Evolutionary conservation across 1,140 invertebrate species (phyloP).

Genomic region (Drosophila saltans): DNA sequence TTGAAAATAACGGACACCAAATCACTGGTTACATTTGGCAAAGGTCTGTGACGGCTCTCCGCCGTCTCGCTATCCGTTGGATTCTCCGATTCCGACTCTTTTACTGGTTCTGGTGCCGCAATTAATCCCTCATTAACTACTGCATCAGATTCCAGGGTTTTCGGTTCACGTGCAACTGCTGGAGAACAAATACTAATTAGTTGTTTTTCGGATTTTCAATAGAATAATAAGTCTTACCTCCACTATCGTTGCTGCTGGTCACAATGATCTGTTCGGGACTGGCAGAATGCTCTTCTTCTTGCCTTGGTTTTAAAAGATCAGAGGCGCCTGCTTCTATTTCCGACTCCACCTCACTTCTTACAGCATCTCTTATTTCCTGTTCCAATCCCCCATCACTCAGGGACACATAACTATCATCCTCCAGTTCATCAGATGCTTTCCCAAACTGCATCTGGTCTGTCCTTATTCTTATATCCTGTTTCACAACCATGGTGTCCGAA

Average conservation of each 20-base stretch:
- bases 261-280: not conserved
- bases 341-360: slow-evolving; percentile 66
- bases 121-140: not conserved
- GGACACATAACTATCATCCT: slow-evolving; percentile 43
- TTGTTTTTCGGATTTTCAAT: not conserved
- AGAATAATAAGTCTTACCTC: slow-evolving; percentile 18
- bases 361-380: slow-evolving; percentile 65
- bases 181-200: not conserved
- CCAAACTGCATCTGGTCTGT: slow-evolving; percentile 11
- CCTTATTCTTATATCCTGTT: slow-evolving; percentile 22
- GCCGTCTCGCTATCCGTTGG: slow-evolving; percentile 21
- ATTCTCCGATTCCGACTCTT: slow-evolving; percentile 11
- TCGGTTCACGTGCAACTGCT: slow-evolving; percentile 51
- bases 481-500: slow-evolving; percentile 7
- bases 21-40: slow-evolving; percentile 59
- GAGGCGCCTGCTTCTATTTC: slow-evolving; percentile 48
- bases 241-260: slow-evolving; percentile 14
- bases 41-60: slow-evolving; percentile 22
- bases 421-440: slow-evolving; percentile 33
- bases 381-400: slow-evolving; percentile 52
- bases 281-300: slow-evolving; percentile 18
- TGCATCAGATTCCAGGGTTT: slow-evolving; percentile 38
- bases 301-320: slow-evolving; percentile 22
- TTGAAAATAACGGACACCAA: slow-evolving; percentile 60
- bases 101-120: not conserved